Base-by-base conservation (phyloP, 2,113 vertebrate species). In the Elephantulus edwardii region DNA sequence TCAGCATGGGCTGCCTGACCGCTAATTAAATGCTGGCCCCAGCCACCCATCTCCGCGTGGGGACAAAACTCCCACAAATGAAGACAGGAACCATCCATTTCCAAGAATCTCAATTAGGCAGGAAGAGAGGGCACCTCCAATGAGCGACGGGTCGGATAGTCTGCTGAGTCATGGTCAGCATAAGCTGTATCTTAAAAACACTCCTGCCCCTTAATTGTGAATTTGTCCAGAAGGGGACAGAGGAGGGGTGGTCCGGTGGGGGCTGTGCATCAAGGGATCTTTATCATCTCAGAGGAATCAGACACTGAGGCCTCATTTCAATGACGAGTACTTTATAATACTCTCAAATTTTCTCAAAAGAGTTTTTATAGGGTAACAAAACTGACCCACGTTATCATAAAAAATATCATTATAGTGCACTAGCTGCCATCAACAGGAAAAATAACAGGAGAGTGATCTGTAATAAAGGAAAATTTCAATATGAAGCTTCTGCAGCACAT, bases 391-490 rank as follows among this genome's bases (percentile, higher is more conserved):
- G 54, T 30, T 33, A 22, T 30, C 22, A 33, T 71, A 78, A 35
- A 20, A 40, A 24, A 82, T 54, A 40, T 71, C 52, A 54, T 89
- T 85, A 84, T 20, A 14, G 58, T 1, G 12, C 30, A 35, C 71
- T 64, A 50, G 79, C 38, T 38, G 58, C n/a, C 40, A 75, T 30
- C 22, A 66, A 82, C 20, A 50, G 71, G 87, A 42, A 77, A 86
- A 90, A 79, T 1, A 81, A 91, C 89, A 80, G 82, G 79, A 85
- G 68, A 48, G 30, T 83, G 2, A 72, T 88, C 86, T 88, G 70
- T 90, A 90, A 83, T 28, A 42, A 66, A 68, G 85, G 76, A 33
- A 81, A 24, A 76, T 90, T 89, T 80, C 58, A 30, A 16, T 8
- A n/a, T 13, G 82, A 62, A 78, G 76, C 30, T 75, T 50, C 77